These are phyloP conservation scores for Sesamia nonagrioides DNA, from an alignment of 1,140 invertebrate genomes.

Conservation along the genomic window DNA sequence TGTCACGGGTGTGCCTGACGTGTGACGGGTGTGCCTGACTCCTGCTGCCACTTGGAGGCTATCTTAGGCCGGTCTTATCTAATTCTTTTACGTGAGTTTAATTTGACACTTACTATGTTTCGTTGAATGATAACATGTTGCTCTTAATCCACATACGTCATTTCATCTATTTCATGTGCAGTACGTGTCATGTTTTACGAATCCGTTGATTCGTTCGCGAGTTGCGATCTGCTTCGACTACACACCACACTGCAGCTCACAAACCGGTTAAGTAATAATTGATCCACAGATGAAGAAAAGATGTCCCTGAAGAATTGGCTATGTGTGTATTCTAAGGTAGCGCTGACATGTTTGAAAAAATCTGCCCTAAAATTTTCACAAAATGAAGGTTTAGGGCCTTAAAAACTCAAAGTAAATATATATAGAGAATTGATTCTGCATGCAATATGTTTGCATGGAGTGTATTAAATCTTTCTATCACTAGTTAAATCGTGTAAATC, in stretches of 20 bases:
- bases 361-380: too few species aligned
- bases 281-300: too few species aligned
- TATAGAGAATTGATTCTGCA: neutral
- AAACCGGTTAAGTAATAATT: too few species aligned
- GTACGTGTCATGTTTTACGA: neutral
- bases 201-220: neutral
- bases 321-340: too few species aligned
- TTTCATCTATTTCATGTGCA: neutral
- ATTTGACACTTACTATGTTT: neutral
- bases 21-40: neutral
- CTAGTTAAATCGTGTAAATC: slow-evolving; percentile 39
- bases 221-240: neutral
- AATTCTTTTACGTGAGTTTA: neutral
- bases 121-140: slow-evolving; percentile 5
- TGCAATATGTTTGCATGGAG: neutral
- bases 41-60: slow-evolving; percentile 13
- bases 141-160: slow-evolving; percentile 17
- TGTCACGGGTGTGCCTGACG: too few species aligned
- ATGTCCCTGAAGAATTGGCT: too few species aligned
- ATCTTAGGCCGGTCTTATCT: neutral
- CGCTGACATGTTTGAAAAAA: too few species aligned
- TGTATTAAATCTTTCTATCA: slow-evolving; percentile 31
- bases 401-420: neutral
- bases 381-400: too few species aligned
- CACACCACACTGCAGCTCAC: too few species aligned